These are phyloP conservation scores for Hyphantria cunea DNA, from an alignment of 1,140 invertebrate species.

Conservation along the genomic window DNA sequence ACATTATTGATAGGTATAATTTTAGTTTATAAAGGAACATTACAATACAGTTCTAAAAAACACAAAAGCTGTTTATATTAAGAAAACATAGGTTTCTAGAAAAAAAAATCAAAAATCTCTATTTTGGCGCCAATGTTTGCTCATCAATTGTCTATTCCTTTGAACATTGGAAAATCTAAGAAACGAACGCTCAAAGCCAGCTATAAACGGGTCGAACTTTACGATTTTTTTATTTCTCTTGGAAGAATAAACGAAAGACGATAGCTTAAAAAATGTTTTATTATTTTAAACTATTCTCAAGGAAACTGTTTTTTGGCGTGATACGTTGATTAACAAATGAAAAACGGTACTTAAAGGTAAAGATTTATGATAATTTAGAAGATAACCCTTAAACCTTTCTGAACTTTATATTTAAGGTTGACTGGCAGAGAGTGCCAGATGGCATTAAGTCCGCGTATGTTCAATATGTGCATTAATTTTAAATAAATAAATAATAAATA, in stretches of 20 bases:
- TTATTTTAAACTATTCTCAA: slow-evolving; percentile 13
- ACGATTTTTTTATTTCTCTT: slow-evolving; percentile 22
- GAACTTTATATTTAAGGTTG: no score
- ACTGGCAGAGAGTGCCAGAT: no score
- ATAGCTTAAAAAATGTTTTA: slow-evolving; percentile 13
- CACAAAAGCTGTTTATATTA: neutral
- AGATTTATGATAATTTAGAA: no score
- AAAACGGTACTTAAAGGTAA: no score
- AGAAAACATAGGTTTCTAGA: neutral
- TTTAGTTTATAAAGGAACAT: no score
- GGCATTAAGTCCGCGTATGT: no score
- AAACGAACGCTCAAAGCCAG: slow-evolving; percentile 10
- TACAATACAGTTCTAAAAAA: no score
- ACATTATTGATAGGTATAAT: no score
- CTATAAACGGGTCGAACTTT: slow-evolving; percentile 22
- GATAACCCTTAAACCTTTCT: no score
- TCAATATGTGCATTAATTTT: no score
- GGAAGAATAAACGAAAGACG: slow-evolving; percentile 13
- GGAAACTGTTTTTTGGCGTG: neutral
- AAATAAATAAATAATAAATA: no score
- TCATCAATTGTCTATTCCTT: slow-evolving; percentile 16
- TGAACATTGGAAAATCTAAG: slow-evolving; percentile 17
- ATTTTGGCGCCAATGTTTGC: slow-evolving; percentile 14
- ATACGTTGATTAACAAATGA: no score
- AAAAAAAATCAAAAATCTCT: slow-evolving; percentile 1